Evolutionary conservation across 1,140 invertebrate species (phyloP).

Genomic region (Plodia interpunctella): DNA sequence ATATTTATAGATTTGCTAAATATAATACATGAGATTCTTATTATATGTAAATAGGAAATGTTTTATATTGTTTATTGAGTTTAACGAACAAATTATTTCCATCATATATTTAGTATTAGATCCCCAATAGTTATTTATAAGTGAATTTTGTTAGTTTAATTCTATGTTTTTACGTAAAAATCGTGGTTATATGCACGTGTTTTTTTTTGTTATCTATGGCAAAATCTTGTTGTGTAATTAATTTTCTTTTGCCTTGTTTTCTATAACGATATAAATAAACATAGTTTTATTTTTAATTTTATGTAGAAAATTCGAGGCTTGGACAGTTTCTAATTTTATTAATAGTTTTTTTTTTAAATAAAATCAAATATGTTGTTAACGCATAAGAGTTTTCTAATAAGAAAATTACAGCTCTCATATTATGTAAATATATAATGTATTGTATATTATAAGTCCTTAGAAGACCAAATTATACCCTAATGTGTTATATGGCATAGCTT

Average conservation of each 20-base stretch:
- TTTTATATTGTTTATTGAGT: neutral
- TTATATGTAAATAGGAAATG: neutral
- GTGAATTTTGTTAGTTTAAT: neutral
- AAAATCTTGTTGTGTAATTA: neutral
- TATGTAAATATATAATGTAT: slow-evolving; percentile 11
- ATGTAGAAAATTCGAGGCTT: neutral
- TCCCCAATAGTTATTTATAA: neutral
- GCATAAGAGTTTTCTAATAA: neutral
- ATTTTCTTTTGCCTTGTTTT: neutral
- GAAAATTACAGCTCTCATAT: slow-evolving; percentile 1
- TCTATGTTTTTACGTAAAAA: neutral
- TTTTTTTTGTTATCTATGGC: neutral
- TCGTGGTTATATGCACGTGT: too few relatives aligned
- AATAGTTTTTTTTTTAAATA: neutral
- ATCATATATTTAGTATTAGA: neutral
- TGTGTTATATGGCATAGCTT: neutral
- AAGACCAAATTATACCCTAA: slow-evolving; percentile 11
- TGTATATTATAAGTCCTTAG: slow-evolving; percentile 1
- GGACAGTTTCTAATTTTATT: neutral
- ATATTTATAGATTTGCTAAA: too few relatives aligned
- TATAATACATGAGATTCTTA: too few relatives aligned
- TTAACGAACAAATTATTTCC: neutral
- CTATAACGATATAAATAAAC: neutral
- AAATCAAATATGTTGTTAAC: neutral
- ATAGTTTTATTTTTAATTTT: slow-evolving; percentile 1